Base-by-base conservation (phyloP, 2,888 invertebrate species). In the Lapara coniferarum region DNA sequence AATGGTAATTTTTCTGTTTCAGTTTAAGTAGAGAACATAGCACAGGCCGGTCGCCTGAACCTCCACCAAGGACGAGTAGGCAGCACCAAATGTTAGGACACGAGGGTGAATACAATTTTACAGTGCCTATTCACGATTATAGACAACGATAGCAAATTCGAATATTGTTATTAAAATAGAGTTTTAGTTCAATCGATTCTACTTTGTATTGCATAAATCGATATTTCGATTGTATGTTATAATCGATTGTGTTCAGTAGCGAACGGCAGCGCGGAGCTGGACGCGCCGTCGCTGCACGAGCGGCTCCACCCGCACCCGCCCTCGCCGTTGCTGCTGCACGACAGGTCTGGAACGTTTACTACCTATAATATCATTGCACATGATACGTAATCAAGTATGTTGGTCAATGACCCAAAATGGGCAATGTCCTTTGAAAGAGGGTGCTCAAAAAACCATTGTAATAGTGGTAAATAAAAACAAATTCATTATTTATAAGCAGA, bases 11-110 rank as follows among this genome's bases (percentile, higher is more conserved):
- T 19, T 14, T 68, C 73, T 74, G 67, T 74, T 83, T 70, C 87
- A 94, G 94, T 82, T 82, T 94, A 75, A 94, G 93, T 78, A 84
- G 94, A 76, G 94, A 94, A 73, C 92, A 93, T 84, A 94, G 94
- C 75, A 85, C 91, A 71, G 94, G 94, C 0, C 79, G 94, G 55
- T 94, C 94, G 1, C 94, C 94, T 4, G 94, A 94, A 75, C 94
- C 94, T 0, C 94, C 94, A 71, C 93, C 94, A 71, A 79, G 94
- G 13, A 86, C 89, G 25, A 83, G 82, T 66, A 77, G 91, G 0
- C 89, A 82, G n/a, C 88, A 87, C 66, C 82, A 83, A 51, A 85
- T 89, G 85, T 72, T 88, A 25, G 87, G 87, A 12, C 89, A 89
- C 59, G 90, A 91, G 74, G 85, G 89, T 89, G 80, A 72, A 30